Percentiles rank a stretch among this genome's conserved stretches.
phyloP scores from a whole-genome alignment of 1,140 invertebrate genomes.

The Vanessa atalanta region DNA sequence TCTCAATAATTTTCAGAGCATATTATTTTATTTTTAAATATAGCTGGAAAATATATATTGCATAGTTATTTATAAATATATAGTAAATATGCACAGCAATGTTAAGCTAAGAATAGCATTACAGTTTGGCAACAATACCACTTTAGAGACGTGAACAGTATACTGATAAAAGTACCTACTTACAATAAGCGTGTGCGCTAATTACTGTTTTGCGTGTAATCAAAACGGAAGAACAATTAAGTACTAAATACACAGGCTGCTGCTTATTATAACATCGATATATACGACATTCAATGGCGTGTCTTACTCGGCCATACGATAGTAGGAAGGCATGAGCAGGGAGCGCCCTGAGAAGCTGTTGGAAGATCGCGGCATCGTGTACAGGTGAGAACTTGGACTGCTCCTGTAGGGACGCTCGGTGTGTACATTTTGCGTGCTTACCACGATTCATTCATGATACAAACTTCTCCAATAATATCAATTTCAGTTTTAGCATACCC shows the following conservation, averaged over 20 bases:
- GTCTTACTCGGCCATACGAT: conserved; percentile 72
- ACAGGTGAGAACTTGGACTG: conserved; percentile 65
- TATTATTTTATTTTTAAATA: too few species aligned
- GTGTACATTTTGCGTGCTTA: neutral
- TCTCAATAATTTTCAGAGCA: too few species aligned
- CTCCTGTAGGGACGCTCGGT: conserved; percentile 56
- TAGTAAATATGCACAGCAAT: too few species aligned
- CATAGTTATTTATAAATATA: too few species aligned
- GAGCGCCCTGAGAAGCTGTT: conserved; percentile 64
- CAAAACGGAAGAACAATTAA: too few species aligned
- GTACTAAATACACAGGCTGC: neutral
- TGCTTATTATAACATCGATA: neutral
- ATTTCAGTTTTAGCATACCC: too few species aligned
- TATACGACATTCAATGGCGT: conserved; percentile 1
- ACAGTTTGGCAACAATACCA: too few species aligned
- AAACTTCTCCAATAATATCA: neutral
- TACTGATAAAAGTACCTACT: neutral
- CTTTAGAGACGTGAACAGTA: neutral
- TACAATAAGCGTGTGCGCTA: neutral
- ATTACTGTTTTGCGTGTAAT: neutral
- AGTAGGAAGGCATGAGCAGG: conserved; percentile 70
- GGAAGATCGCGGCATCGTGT: conserved; percentile 59
- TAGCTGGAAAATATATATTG: too few species aligned
- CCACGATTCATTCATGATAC: neutral
- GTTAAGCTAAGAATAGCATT: too few species aligned